Percentiles rank a stretch among this genome's conserved stretches.
Evolutionary conservation across 1,140 invertebrate genomes (phyloP).

Genomic region (Bombus soroeensis): DNA sequence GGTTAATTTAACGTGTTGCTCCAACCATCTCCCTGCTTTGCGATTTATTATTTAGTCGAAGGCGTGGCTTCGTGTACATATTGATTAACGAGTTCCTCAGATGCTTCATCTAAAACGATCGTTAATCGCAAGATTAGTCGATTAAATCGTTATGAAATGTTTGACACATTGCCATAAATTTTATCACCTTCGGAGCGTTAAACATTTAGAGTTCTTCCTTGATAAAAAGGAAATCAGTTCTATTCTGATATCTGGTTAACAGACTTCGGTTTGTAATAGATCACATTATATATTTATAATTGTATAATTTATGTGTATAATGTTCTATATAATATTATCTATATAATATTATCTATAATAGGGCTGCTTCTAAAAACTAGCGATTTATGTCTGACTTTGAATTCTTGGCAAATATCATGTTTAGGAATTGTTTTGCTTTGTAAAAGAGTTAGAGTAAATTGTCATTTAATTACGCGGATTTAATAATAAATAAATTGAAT

Average conservation of each 20-base stretch:
- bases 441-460: not conserved
- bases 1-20: slow-evolving; percentile 69
- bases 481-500: not conserved
- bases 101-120: not conserved
- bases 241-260: not conserved
- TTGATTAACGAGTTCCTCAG: slow-evolving; percentile 37
- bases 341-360: too few relatives aligned
- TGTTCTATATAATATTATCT: too few relatives aligned
- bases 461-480: not conserved
- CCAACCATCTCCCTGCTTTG: slow-evolving; percentile 3
- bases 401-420: not conserved
- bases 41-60: slow-evolving; percentile 53
- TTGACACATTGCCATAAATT: too few relatives aligned
- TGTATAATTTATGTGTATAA: too few relatives aligned
- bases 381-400: not conserved
- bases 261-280: too few relatives aligned
- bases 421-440: not conserved
- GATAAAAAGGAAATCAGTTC: not conserved
- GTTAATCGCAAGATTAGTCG: not conserved
- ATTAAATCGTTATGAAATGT: not conserved
- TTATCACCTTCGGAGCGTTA: too few relatives aligned
- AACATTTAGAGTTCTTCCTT: not conserved
- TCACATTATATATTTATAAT: too few relatives aligned
- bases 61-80: not conserved
- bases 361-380: not conserved